Percentiles rank a stretch among this genome's conserved stretches.
Evolutionary conservation across 2,113 vertebrate species (phyloP).

Genomic region (Ellobius talpinus): DNA sequence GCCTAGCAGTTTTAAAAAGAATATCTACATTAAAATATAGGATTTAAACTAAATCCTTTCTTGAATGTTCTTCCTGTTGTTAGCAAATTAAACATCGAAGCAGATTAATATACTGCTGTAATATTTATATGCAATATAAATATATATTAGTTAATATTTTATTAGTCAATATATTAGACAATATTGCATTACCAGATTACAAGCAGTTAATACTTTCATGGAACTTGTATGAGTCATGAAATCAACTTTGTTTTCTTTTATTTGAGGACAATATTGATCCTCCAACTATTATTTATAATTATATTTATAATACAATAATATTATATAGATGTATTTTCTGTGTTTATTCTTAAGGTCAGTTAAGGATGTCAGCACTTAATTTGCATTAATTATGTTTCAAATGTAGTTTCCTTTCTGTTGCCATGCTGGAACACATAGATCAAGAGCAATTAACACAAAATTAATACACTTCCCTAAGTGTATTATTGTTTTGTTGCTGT

Average conservation of each 20-base stretch:
- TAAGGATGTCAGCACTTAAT: background rate
- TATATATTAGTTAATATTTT: background rate
- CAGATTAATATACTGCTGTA: slow-evolving; percentile 1
- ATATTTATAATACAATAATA: background rate
- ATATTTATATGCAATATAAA: slow-evolving; percentile 11
- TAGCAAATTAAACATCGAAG: slow-evolving; percentile 16
- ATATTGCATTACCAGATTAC: background rate
- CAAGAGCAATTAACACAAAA: background rate
- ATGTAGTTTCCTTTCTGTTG: background rate
- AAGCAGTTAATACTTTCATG: background rate
- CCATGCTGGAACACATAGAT: background rate
- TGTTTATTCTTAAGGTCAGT: slow-evolving; percentile 30
- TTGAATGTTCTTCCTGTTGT: slow-evolving; percentile 18
- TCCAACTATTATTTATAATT: slow-evolving; percentile 14
- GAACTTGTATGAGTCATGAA: background rate
- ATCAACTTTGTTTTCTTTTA: slow-evolving; percentile 25
- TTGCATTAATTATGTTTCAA: background rate
- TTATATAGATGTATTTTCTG: background rate
- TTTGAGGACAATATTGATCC: background rate
- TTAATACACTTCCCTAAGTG: background rate
- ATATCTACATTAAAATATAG: background rate
- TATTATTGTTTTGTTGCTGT: background rate
- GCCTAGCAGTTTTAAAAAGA: background rate
- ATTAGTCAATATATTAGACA: background rate
- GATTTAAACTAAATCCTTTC: background rate